Evolutionary conservation across 2,888 invertebrate genomes (phyloP).

Genomic region (Heliconius aoede): DNA sequence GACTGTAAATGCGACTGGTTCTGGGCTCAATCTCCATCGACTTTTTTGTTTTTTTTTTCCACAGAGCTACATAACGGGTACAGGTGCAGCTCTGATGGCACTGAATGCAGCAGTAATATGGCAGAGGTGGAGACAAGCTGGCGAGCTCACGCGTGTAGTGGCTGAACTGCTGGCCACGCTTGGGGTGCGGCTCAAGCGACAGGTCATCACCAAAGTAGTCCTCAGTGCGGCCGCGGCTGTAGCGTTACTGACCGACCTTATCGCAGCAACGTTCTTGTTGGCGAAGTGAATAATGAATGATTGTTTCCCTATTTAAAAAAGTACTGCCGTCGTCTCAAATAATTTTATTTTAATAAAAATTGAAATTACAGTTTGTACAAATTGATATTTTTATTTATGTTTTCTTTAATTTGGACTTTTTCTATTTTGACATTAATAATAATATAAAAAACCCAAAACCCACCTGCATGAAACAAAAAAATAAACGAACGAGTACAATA

Average conservation of each 20-base stretch:
- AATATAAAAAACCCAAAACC: no score
- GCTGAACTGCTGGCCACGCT: conserved; percentile 62
- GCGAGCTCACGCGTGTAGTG: conserved; percentile 60
- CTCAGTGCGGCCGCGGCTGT: conserved; percentile 55
- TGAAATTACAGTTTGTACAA: neutral
- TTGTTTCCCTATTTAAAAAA: neutral
- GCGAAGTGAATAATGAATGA: neutral
- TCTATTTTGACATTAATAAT: neutral
- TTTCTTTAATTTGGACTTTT: neutral
- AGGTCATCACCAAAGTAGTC: conserved; percentile 57
- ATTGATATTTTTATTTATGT: neutral
- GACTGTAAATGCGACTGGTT: no score
- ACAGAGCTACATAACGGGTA: conserved; percentile 61
- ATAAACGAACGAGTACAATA: no score
- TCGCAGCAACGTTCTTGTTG: conserved; percentile 11
- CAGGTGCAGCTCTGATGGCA: conserved; percentile 58
- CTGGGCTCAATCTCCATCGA: no score
- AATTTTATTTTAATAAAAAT: neutral
- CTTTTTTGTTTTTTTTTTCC: neutral
- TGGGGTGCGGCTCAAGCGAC: conserved; percentile 61
- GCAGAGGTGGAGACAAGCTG: conserved; percentile 60
- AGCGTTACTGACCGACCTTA: conserved; percentile 52
- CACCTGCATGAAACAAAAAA: no score
- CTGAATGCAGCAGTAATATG: conserved; percentile 61
- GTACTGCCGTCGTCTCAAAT: neutral